phyloP scores from a whole-genome alignment of 2,797 vertebrate species.

The Botia almorhae region DNA sequence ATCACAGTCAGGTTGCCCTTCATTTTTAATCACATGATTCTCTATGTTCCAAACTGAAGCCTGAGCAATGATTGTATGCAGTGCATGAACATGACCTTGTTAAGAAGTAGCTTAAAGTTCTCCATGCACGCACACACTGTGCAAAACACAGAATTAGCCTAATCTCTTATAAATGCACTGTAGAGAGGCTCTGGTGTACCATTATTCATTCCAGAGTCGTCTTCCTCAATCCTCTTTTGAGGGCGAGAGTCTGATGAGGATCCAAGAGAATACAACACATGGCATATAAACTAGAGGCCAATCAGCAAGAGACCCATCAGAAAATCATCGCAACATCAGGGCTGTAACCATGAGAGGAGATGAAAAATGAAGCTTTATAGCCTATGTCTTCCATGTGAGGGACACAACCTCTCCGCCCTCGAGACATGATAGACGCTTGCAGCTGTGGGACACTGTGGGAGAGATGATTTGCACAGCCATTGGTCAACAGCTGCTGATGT shows the following conservation, averaged over 20 bases:
- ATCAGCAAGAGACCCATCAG: slow-evolving; percentile 67
- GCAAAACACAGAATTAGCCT: slow-evolving; percentile 1
- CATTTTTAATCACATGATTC: slow-evolving; percentile 10
- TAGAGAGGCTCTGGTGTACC: slow-evolving; percentile 9
- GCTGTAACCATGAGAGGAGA: slow-evolving; percentile 64
- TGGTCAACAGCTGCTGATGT: slow-evolving; percentile 54
- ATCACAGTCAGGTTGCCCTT: slow-evolving; percentile 23
- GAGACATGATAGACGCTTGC: slow-evolving; percentile 38
- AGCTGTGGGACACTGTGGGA: slow-evolving; percentile 39
- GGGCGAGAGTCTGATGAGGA: slow-evolving; percentile 53
- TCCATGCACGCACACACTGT: neutral
- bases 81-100: neutral
- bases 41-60: neutral
- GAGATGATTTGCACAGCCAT: slow-evolving; percentile 48
- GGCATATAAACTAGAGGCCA: slow-evolving; percentile 53
- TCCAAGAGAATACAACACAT: slow-evolving; percentile 54
- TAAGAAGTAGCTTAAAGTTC: neutral
- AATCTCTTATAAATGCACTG: slow-evolving; percentile 8
- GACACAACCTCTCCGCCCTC: slow-evolving; percentile 10
- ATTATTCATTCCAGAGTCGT: slow-evolving; percentile 17
- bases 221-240: slow-evolving; percentile 6
- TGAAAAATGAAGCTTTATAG: slow-evolving; percentile 75
- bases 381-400: slow-evolving; percentile 74
- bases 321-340: slow-evolving; percentile 62
- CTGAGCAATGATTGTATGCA: neutral